These are phyloP conservation scores for Cheirogaleus major DNA, from an alignment of 2,797 vertebrate species.

Conservation along the genomic window DNA sequence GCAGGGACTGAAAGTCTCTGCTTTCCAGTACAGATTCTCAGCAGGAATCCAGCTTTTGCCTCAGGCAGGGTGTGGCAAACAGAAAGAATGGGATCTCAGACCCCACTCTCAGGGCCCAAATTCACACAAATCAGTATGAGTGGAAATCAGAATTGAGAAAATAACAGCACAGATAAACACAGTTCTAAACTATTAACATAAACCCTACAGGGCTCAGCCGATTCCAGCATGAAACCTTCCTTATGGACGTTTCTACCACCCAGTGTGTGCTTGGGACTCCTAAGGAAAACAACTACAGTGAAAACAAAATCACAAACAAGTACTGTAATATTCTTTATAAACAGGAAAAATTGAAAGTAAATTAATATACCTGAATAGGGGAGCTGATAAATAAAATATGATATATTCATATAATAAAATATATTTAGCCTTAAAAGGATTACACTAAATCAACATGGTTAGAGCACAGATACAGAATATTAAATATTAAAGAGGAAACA, in stretches of 20 bases:
- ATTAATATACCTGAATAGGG: background rate
- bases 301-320: background rate
- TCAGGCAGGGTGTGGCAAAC: background rate
- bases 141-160: slow-evolving; percentile 2
- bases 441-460: background rate
- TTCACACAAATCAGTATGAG: background rate
- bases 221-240: background rate
- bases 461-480: background rate
- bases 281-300: background rate
- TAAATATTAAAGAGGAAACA: background rate
- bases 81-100: background rate
- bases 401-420: background rate
- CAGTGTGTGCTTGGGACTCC: background rate
- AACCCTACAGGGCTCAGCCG: background rate
- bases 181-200: background rate
- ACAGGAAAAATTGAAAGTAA: background rate
- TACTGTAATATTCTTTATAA: background rate
- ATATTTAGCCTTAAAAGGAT: background rate
- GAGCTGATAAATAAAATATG: background rate
- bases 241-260: background rate
- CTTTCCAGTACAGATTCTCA: background rate
- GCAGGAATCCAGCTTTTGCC: background rate
- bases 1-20: background rate
- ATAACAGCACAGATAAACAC: background rate
- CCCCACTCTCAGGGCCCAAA: background rate